phyloP scores from a whole-genome alignment of 1,140 invertebrate genomes.

The Stratiolaelaps scimitus region DNA sequence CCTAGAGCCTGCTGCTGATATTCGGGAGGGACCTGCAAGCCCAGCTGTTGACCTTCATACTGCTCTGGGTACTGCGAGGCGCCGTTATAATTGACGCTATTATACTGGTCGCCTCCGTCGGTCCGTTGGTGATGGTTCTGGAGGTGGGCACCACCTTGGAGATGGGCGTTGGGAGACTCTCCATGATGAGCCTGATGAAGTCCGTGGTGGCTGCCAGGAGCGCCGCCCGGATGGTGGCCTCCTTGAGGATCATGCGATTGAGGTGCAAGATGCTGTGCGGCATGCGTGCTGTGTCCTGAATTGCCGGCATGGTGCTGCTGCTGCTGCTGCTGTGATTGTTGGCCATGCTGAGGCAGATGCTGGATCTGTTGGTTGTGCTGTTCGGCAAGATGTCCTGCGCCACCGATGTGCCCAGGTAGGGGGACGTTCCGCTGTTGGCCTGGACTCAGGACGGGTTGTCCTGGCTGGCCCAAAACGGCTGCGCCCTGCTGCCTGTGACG shows the following conservation, averaged over 20 bases:
- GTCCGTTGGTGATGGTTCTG: neutral
- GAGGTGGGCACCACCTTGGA: neutral
- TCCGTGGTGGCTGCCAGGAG: neutral
- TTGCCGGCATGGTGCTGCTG: neutral
- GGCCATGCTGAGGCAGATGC: neutral
- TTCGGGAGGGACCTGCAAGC: slow-evolving; percentile 2
- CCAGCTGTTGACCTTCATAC: slow-evolving; percentile 15
- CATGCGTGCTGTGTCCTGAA: neutral
- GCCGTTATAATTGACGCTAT: neutral
- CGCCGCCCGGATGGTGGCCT: neutral
- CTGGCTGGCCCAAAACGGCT: slow-evolving; percentile 9
- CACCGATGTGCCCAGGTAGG: neutral
- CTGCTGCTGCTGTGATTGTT: neutral
- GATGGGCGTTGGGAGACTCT: neutral
- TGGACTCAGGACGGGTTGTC: slow-evolving; percentile 4
- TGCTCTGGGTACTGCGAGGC: slow-evolving; percentile 3
- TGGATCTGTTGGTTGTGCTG: neutral
- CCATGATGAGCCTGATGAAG: neutral
- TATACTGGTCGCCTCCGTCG: neutral
- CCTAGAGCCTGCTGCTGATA: slow-evolving; percentile 3
- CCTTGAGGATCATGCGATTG: slow-evolving; percentile 4
- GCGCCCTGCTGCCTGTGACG: neutral
- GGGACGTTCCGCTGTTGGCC: slow-evolving; percentile 14
- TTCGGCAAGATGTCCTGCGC: neutral
- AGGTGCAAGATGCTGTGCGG: neutral